Evolutionary conservation across 2,113 vertebrate species (phyloP).

Genomic region (Mustelus asterias): DNA sequence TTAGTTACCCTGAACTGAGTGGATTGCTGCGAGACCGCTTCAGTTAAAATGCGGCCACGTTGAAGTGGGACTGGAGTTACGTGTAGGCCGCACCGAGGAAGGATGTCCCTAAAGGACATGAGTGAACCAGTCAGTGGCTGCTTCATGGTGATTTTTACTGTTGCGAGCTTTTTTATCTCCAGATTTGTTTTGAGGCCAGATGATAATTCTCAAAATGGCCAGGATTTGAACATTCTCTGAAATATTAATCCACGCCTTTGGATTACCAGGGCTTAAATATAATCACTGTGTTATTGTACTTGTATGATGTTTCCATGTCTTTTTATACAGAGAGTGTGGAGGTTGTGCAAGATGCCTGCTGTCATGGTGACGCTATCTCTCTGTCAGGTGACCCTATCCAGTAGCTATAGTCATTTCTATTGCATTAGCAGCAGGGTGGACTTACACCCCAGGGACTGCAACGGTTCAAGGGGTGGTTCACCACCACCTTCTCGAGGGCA

Average conservation of each 20-base stretch:
- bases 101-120: background rate
- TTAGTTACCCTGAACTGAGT: background rate
- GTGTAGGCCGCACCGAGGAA: background rate
- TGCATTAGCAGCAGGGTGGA: background rate
- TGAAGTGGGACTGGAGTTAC: too few relatives aligned
- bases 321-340: background rate
- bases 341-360: background rate
- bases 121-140: background rate
- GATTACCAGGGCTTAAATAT: background rate
- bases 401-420: background rate
- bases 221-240: background rate
- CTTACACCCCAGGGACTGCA: background rate
- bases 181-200: background rate
- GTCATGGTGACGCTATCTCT: background rate
- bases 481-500: background rate
- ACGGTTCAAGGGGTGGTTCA: background rate
- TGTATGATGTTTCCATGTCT: background rate
- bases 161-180: background rate
- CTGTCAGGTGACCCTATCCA: background rate
- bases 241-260: background rate
- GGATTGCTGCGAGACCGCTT: background rate
- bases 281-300: background rate
- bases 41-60: background rate
- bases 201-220: background rate
- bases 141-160: background rate